Evolutionary conservation across 2,888 invertebrate species (phyloP).

Genomic region (Yponomeuta malinellus): DNA sequence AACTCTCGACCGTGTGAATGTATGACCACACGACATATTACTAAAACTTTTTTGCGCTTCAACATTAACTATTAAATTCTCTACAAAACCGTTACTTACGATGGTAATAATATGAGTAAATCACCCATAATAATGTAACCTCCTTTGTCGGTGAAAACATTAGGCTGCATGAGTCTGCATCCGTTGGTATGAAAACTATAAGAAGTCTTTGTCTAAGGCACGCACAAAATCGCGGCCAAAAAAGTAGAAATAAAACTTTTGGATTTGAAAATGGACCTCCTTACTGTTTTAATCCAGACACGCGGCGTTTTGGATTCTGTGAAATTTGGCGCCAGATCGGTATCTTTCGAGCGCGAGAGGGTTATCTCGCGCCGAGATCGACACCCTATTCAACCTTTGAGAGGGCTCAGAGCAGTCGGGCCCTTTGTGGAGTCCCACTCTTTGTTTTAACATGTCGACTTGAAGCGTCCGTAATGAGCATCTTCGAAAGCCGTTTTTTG

Average conservation of each 20-base stretch:
- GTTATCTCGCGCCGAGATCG: conserved; percentile 57
- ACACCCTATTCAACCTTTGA: conserved; percentile 41
- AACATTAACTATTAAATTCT: background rate
- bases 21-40: conserved; percentile 44
- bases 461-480: conserved; percentile 44
- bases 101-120: conserved; percentile 1
- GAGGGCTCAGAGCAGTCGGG: conserved; percentile 31
- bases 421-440: conserved; percentile 42
- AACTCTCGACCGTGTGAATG: conserved; percentile 65
- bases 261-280: conserved; percentile 35
- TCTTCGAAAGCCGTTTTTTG: conserved; percentile 15
- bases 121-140: background rate
- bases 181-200: background rate
- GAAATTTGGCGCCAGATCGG: conserved; percentile 69
- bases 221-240: background rate
- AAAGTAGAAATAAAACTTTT: background rate
- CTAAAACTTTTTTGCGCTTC: conserved; percentile 33
- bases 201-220: background rate
- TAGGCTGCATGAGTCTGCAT: background rate
- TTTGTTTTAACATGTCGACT: conserved; percentile 52
- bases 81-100: background rate
- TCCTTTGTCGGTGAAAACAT: background rate
- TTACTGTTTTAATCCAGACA: conserved; percentile 22
- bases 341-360: conserved; percentile 41
- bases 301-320: conserved; percentile 48